Conservation (phyloP, 2,113 vertebrate species). For the Falcunculus frontatus region DNA sequence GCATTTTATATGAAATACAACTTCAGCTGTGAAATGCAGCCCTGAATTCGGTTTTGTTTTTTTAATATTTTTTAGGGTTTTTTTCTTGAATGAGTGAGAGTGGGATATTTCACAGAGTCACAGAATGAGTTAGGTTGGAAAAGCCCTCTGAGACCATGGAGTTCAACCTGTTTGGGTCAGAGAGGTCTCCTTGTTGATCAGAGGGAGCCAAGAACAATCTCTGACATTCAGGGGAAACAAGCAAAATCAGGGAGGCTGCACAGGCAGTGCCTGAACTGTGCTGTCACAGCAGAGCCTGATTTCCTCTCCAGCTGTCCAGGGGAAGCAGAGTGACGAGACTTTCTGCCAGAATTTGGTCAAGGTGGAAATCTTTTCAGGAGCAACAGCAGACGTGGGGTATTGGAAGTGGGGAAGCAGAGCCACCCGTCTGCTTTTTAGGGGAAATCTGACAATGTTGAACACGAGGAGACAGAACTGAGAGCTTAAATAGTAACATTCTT, state of each 20-base stretch:
- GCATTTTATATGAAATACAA: not conserved
- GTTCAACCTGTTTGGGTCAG: not conserved
- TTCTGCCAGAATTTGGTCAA: not conserved
- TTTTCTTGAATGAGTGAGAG: not conserved
- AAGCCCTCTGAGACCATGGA: not conserved
- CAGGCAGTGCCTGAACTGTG: not conserved
- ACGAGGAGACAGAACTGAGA: accelerated
- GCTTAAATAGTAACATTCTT: not conserved
- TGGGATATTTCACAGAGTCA: not conserved
- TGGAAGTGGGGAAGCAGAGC: not conserved
- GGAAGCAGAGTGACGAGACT: not conserved
- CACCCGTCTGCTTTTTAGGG: not conserved
- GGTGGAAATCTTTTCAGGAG: not conserved
- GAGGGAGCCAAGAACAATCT: not conserved
- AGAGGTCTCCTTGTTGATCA: not conserved
- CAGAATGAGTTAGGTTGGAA: not conserved
- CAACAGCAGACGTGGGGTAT: not conserved
- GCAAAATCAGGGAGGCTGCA: not conserved
- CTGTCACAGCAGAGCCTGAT: not conserved
- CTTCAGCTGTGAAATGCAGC: not conserved
- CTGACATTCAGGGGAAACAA: not conserved
- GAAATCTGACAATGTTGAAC: not conserved
- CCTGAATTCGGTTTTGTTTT: not conserved
- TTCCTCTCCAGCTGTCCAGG: not conserved
- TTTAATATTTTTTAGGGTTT: not conserved